Conservation (phyloP, 2,797 vertebrate genomes). For the Glyptemys insculpta region DNA sequence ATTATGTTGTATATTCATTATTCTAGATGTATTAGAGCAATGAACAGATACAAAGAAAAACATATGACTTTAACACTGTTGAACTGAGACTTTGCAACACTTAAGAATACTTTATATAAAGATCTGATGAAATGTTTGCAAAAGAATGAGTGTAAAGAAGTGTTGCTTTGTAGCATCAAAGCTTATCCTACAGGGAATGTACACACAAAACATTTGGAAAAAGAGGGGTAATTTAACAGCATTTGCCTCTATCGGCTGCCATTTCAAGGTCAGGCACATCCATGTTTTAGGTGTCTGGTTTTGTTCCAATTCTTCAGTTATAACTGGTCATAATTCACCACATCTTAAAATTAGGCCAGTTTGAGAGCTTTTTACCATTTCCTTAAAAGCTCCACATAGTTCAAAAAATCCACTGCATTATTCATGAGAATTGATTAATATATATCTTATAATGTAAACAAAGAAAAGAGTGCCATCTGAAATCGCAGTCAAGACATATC, state of each 20-base stretch:
- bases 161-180: slow-evolving; percentile 65
- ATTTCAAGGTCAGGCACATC: slow-evolving; percentile 83
- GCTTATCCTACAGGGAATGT: slow-evolving; percentile 60
- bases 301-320: slow-evolving; percentile 33
- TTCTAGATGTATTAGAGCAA: neutral
- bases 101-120: neutral
- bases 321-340: neutral
- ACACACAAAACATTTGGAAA: slow-evolving; percentile 71
- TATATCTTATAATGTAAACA: neutral
- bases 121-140: neutral
- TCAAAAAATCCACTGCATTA: neutral
- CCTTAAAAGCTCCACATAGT: neutral
- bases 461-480: neutral
- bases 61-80: rapidly evolving
- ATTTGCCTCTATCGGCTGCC: slow-evolving; percentile 87
- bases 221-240: slow-evolving; percentile 87
- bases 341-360: neutral
- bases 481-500: neutral
- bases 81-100: neutral
- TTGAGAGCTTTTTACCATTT: neutral
- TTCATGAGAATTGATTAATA: neutral
- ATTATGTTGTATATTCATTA: neutral
- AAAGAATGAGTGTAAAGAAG: slow-evolving; percentile 57
- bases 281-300: slow-evolving; percentile 59
- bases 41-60: neutral